Base-by-base conservation (phyloP, 2,113 vertebrate species). In the Nyctibius bracteatus region DNA sequence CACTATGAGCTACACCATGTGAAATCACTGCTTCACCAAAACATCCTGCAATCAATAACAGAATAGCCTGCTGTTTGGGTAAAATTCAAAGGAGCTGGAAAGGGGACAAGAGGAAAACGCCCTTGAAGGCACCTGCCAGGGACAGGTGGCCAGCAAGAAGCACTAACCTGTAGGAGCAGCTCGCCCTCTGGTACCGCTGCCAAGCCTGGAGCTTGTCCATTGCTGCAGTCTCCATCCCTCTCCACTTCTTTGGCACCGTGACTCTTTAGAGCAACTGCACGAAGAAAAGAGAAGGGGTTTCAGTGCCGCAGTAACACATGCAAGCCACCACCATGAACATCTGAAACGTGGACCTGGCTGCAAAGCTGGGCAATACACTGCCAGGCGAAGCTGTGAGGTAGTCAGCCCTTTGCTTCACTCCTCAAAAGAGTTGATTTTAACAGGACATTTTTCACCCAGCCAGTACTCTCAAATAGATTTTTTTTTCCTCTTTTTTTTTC, bases 131-230 rank as follows among this genome's bases (percentile, higher is more conserved):
- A 8, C 41, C 31, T 72, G 33, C 35, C 62, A 65, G 28, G 67
- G 44, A 27, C 14, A 80, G 21, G 27, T 30, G 39, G 46, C 21
- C 78, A 47, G 31, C 20, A 6, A 65, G 62, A 6, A 78, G 41
- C 46, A 97, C 97, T 94, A 47, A 99, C 98, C 98, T 98, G 97
- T 41, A 99, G 95, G 58, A 98, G 92, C 43, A 98, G 97, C 31
- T 99, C 98, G 0, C 98, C 98, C 81, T 98, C 98, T 0, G 96
- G 97, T 55, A 98, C 83, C 1, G 58, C 94, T 75, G 62, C 30
- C 1, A 12, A 81, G 88, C 62, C 81, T 0, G 23, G 16, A 49
- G 95, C 55, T 79, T 93, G 95, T 16, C 57, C 5, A 1, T 88
- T 68, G 28, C 74, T 83, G 10, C 88, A 71, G 30, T 35, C 87